Evolutionary conservation across 2,113 vertebrate genomes (phyloP), one percentile per base, ranked within the genome.

Genomic region (Strix aluco): DNA sequence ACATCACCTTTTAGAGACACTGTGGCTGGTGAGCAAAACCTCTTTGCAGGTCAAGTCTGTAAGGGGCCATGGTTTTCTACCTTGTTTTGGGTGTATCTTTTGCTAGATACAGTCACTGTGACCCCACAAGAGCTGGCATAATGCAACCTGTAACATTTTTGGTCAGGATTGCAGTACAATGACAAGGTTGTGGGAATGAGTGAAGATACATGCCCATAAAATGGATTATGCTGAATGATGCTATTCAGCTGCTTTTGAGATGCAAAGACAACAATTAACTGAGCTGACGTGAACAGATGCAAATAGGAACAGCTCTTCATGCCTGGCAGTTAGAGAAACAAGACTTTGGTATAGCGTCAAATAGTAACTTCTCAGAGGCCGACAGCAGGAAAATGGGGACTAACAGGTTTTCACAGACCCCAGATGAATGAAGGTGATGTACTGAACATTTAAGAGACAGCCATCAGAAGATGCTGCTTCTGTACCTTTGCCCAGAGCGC

Each of bases 181-280:
- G 63, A 34, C 49, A 32, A 75, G 61, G 26, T 52, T 40, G 54
- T 79, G n/a, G 34, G 46, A 79, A 40, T 11, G n/a, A 69, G 44
- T 1, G 1, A 15, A 71, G 87, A 91, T 14, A 44, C 30, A 8
- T 23, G 15, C 30, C 49, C 54, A 7, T 52, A 71, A 86, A 78
- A 90, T 26, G 65, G 73, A 59, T 84, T 63, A 27, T 23, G 38
- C 71, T 58, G 71, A 36, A 44, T 25, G 71, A 77, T 74, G 79
- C 59, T 63, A 18, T 67, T 90, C 85, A 66, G 93, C 94, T 90
- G 88, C 86, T 74, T 61, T 75, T 21, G 58, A 92, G 88, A 77
- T 61, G 77, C 83, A 86, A 61, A 96, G 72, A 91, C 86, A 95
- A 93, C 77, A 92, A 75, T 94, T 92, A 94, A 65, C 54, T 1